Percentiles rank a stretch among this genome's conserved stretches.
Evolutionary conservation across 2,888 invertebrate genomes (phyloP).

Genomic region (Andrena camellia): DNA sequence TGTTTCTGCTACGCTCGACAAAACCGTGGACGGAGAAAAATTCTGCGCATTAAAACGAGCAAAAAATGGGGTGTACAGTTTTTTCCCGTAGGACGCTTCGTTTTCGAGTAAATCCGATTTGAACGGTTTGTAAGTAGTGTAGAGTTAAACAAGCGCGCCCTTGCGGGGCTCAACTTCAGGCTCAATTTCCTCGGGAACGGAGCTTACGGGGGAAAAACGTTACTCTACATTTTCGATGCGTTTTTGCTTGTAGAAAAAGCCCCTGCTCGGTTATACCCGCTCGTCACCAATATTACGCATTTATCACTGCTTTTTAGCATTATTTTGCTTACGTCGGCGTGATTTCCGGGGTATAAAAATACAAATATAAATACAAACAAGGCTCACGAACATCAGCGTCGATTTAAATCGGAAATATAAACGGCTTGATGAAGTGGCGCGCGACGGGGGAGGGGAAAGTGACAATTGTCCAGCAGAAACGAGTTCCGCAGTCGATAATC

Average conservation of each 20-base stretch:
- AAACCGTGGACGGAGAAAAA: background rate
- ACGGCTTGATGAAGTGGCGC: slow-evolving; percentile 7
- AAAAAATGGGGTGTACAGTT: background rate
- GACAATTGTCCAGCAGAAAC: slow-evolving; percentile 14
- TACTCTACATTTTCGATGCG: background rate
- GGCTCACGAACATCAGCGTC: background rate
- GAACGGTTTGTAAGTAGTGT: background rate
- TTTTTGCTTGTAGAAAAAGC: background rate
- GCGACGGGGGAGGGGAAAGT: background rate
- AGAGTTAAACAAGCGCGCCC: background rate
- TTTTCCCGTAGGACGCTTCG: background rate
- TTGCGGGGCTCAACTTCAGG: background rate
- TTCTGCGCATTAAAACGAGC: background rate
- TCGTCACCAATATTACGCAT: background rate
- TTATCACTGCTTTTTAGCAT: too few species aligned
- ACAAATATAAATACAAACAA: background rate
- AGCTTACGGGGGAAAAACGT: background rate
- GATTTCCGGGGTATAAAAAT: background rate
- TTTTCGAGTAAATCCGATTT: slow-evolving; percentile 6
- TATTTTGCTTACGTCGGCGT: background rate
- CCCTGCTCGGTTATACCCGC: background rate
- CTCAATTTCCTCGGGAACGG: background rate
- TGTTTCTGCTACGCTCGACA: background rate
- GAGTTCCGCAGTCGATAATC: slow-evolving; percentile 57
- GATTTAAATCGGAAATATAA: slow-evolving; percentile 4